A percentile compares a stretch with the other conserved stretches of the same genome.
These are phyloP conservation scores for Diplodus puntazzo DNA, from an alignment of 2,797 vertebrate species.

Conservation along the genomic window DNA sequence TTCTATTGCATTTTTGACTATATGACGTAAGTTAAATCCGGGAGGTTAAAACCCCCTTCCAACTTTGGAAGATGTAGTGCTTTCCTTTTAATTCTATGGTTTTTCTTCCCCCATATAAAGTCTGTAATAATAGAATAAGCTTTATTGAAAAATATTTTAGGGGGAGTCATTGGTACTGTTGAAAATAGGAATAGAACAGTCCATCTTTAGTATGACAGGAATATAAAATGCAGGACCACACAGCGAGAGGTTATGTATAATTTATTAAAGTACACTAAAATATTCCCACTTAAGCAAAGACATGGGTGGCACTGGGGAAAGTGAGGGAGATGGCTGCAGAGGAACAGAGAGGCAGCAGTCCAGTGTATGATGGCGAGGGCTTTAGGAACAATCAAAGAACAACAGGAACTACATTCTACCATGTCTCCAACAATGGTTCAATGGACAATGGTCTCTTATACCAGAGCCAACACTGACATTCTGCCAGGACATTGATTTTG, in stretches of 20 bases:
- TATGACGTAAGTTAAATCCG: no score
- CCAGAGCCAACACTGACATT: no score
- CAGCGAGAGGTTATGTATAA: constrained; percentile 41
- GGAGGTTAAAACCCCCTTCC: no score
- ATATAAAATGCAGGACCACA: constrained; percentile 35
- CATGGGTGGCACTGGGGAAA: background rate
- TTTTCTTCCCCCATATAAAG: no score
- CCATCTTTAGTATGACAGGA: constrained; percentile 1
- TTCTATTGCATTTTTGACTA: no score
- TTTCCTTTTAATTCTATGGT: no score
- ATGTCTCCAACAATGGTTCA: background rate
- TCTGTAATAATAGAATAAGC: no score
- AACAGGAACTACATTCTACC: background rate
- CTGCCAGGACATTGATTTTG: no score
- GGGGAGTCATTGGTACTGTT: no score
- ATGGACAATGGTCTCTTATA: background rate
- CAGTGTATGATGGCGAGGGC: background rate
- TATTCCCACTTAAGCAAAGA: constrained; percentile 35
- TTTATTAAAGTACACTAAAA: constrained; percentile 45
- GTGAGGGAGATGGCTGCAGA: background rate
- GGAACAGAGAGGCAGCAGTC: background rate
- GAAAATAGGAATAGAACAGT: background rate
- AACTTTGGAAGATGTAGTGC: no score
- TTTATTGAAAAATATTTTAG: no score
- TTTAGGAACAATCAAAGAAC: background rate